These are phyloP conservation scores for Whitmania pigra DNA, from an alignment of 1,140 invertebrate genomes.

Conservation along the genomic window DNA sequence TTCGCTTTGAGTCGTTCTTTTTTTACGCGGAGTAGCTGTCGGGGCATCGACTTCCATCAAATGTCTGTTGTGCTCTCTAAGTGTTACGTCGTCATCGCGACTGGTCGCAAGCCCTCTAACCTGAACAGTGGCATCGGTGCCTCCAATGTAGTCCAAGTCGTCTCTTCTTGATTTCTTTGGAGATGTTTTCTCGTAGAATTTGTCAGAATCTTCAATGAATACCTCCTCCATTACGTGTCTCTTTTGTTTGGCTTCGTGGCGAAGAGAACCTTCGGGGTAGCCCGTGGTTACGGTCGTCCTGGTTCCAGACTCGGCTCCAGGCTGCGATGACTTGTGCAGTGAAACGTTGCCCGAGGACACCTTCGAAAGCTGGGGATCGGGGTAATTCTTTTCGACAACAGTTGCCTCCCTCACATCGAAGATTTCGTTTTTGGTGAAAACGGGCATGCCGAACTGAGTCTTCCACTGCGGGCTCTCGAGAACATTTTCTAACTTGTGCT, in stretches of 20 bases:
- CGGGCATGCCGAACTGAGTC: neutral
- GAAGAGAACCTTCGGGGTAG: neutral
- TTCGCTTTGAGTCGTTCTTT: constrained; percentile 2
- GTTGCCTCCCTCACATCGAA: neutral
- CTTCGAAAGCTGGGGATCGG: neutral
- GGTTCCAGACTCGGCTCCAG: neutral
- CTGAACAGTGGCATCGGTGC: neutral
- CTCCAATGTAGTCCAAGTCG: neutral
- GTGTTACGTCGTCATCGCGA: neutral
- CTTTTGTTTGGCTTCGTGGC: constrained; percentile 17
- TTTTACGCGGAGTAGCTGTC: neutral
- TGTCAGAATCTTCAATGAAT: constrained; percentile 13
- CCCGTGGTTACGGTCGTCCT: neutral
- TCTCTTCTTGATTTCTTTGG: neutral
- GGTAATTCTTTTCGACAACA: constrained; percentile 1
- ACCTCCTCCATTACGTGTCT: constrained; percentile 9
- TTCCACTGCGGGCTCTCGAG: constrained; percentile 17
- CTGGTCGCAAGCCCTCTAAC: neutral
- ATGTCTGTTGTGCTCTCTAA: neutral
- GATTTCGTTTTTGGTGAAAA: constrained; percentile 2
- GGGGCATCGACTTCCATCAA: neutral
- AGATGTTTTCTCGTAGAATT: constrained; percentile 19
- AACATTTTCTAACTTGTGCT: constrained; percentile 11
- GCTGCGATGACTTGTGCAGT: neutral
- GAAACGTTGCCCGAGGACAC: neutral